Percentiles rank a stretch among this genome's conserved stretches.
These are phyloP conservation scores for Rhorus exstirpatorius DNA, from an alignment of 2,888 invertebrate genomes.

Conservation along the genomic window DNA sequence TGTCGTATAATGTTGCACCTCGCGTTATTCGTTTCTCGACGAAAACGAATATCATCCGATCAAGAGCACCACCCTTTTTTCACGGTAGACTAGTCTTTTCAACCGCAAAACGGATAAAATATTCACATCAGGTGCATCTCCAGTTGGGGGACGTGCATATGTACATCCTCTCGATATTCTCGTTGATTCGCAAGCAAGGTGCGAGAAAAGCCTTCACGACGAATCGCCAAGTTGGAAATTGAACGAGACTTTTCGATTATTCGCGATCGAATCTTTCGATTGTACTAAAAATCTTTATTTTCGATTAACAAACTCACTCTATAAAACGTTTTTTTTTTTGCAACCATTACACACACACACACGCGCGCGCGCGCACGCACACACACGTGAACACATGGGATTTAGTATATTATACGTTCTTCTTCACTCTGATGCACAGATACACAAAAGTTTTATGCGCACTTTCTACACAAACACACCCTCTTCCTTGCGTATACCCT, in stretches of 20 bases:
- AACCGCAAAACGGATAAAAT: slow-evolving; percentile 4
- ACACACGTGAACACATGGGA: slow-evolving; percentile 16
- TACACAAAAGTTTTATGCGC: slow-evolving; percentile 16
- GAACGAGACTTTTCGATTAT: slow-evolving; percentile 15
- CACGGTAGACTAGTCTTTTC: neutral
- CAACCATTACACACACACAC: neutral
- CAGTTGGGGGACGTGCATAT: neutral
- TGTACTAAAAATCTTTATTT: slow-evolving; percentile 9
- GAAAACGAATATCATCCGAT: slow-evolving; percentile 41
- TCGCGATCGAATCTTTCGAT: slow-evolving; percentile 1
- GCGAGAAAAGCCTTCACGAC: neutral
- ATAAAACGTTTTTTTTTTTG: neutral
- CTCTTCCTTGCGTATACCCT: neutral
- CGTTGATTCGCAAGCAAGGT: neutral
- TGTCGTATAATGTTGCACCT: neutral
- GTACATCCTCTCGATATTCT: slow-evolving; percentile 1
- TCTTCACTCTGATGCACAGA: neutral
- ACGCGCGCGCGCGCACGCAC: neutral
- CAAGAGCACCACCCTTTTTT: slow-evolving; percentile 20
- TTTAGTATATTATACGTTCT: slow-evolving; percentile 29
- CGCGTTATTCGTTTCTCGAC: slow-evolving; percentile 2
- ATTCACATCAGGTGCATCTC: neutral
- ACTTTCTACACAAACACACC: slow-evolving; percentile 27
- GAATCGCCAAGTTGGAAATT: neutral
- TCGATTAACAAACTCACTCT: slow-evolving; percentile 16